phyloP scores from a whole-genome alignment of 2,113 vertebrate genomes.

The Dunckerocampus dactyliophorus region DNA sequence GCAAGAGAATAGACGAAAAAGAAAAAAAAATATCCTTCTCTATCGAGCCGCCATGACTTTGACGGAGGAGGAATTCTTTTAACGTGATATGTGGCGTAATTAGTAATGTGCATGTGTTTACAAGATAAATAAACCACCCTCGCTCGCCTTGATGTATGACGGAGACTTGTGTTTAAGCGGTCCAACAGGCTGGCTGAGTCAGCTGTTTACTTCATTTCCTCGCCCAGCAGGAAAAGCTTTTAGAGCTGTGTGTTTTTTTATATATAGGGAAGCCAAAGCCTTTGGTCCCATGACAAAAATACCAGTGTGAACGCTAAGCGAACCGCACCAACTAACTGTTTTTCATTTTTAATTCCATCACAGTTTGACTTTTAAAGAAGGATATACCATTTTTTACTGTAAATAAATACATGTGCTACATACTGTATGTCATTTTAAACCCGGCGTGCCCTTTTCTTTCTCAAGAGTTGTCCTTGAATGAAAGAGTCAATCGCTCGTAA shows the following conservation, averaged over 20 bases:
- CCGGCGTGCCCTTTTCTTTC: background rate
- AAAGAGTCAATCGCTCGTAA: constrained; percentile 3
- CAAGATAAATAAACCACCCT: constrained; percentile 61
- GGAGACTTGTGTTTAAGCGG: constrained; percentile 37
- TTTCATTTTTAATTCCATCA: too few relatives aligned
- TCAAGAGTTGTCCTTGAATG: constrained; percentile 4
- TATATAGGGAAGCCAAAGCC: too few relatives aligned
- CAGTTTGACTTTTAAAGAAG: too few relatives aligned
- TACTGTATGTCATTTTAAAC: background rate
- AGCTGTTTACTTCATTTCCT: constrained; percentile 35
- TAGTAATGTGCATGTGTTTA: constrained; percentile 62
- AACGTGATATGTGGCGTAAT: constrained; percentile 60
- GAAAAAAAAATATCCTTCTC: constrained; percentile 31
- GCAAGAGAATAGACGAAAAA: constrained; percentile 60
- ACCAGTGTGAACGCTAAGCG: too few relatives aligned
- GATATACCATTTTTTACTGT: too few relatives aligned
- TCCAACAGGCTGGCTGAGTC: constrained; percentile 38
- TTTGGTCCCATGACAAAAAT: too few relatives aligned
- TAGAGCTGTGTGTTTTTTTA: background rate
- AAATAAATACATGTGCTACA: too few relatives aligned
- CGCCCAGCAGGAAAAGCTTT: constrained; percentile 24
- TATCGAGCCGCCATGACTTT: constrained; percentile 61
- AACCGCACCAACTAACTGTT: too few relatives aligned
- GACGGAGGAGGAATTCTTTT: constrained; percentile 66
- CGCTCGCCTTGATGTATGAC: constrained; percentile 52